Conservation (phyloP, 92 coral and sea anemone genomes). For the Blastomussa wellsi region DNA sequence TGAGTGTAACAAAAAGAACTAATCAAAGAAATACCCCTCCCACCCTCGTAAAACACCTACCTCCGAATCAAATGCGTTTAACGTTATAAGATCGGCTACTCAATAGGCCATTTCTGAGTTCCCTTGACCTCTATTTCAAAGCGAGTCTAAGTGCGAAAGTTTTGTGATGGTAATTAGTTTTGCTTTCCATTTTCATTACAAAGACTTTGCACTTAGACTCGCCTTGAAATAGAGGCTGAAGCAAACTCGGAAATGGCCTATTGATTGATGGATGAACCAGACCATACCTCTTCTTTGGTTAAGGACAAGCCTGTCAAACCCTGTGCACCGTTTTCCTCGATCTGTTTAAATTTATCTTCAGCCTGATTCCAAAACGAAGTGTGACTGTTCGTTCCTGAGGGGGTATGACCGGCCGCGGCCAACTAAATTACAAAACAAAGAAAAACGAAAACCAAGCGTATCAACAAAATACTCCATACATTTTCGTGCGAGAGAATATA, state of each 20-base stretch:
- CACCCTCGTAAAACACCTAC: background rate
- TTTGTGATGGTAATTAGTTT: no score
- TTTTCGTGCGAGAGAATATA: background rate
- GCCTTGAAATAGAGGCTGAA: no score
- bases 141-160: no score
- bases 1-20: background rate
- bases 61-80: background rate
- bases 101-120: no score
- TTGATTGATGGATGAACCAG: background rate
- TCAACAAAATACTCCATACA: background rate
- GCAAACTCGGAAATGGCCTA: no score
- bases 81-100: background rate
- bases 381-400: slow-evolving; percentile 73
- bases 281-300: slow-evolving; percentile 8
- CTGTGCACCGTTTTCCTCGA: background rate
- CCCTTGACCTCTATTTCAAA: no score
- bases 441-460: background rate
- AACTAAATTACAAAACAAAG: slow-evolving; percentile 48
- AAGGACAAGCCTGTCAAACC: background rate
- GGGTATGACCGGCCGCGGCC: slow-evolving; percentile 77
- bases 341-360: slow-evolving; percentile 65
- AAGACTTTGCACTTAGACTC: no score
- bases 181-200: no score
- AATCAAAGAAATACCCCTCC: background rate
- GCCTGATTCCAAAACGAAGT: slow-evolving; percentile 72